Conservation (phyloP, 2,888 invertebrate species). For the Hypolimnas misippus region DNA sequence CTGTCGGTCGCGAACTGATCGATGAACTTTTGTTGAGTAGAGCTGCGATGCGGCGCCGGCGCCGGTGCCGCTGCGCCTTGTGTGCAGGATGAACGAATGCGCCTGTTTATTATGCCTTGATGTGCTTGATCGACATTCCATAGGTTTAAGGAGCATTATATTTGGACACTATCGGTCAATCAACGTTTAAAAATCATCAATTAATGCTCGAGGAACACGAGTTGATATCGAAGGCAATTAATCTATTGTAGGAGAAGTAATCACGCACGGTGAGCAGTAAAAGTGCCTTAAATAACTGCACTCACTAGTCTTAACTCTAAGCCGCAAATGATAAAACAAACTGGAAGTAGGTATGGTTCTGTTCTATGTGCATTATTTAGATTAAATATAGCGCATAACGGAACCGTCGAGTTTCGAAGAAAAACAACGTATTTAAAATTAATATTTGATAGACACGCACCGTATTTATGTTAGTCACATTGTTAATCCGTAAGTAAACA, state of each 20-base stretch:
- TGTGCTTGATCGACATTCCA: slow-evolving; percentile 64
- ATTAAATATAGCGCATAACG: not conserved
- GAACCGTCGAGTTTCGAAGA: not conserved
- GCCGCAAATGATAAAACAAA: not conserved
- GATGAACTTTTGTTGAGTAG: slow-evolving; percentile 60
- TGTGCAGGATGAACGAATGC: slow-evolving; percentile 55
- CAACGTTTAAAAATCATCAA: slow-evolving; percentile 41
- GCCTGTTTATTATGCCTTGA: slow-evolving; percentile 58
- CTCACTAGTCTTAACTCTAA: slow-evolving; percentile 7
- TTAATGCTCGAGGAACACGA: slow-evolving; percentile 18
- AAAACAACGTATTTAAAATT: not conserved
- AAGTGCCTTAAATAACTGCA: slow-evolving; percentile 7
- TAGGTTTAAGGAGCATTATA: slow-evolving; percentile 63
- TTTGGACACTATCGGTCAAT: slow-evolving; percentile 63
- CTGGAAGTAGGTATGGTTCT: not conserved
- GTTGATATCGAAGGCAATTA: slow-evolving; percentile 25
- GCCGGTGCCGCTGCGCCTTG: slow-evolving; percentile 41
- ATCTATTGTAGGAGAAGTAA: slow-evolving; percentile 18
- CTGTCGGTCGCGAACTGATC: slow-evolving; percentile 65
- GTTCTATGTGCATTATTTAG: not conserved
- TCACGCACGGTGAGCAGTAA: not conserved
- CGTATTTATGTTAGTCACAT: not conserved
- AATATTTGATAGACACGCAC: not conserved
- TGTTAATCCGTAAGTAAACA: slow-evolving; percentile 18
- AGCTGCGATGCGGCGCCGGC: slow-evolving; percentile 49